Evolutionary conservation across 2,797 vertebrate species (phyloP), one percentile per base, ranked within the genome.

Genomic region (Enteromius afrohamiltoni): DNA sequence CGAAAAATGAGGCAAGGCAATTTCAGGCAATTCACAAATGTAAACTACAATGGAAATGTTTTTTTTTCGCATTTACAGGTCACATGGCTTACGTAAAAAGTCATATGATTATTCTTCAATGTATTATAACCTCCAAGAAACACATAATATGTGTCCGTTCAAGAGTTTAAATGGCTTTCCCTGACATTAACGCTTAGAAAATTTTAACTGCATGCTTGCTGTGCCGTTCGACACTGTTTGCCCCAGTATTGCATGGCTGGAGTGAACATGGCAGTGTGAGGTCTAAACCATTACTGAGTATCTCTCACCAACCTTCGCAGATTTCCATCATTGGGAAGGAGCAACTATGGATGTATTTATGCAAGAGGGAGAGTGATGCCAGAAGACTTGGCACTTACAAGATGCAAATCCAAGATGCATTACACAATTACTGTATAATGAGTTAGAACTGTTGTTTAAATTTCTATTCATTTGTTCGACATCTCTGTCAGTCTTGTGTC

Each of bases 401-500:
- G n/a, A 70, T 70, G 68, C 42, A 34, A 79, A 74, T 60, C 64
- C n/a, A 23, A n/a, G 1, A 68, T 29, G 17, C 19, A n/a, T 19
- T 47, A 62, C 19, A 3, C 23, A 47, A 68, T 49, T 40, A 70
- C 47, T 68, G 60, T 51, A 26, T 47, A 80, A 83, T 73, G 34
- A 79, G 40, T n/a, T 77, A n/a, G 16, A 8, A 69, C 75, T 79
- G 14, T 53, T 80, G 77, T 85, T 65, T 37, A 82, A 84, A 81
- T 4, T 42, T 45, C 19, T 13, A 37, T 70, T 37, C 29, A 51
- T 73, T 80, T 79, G 71, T 80, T 79, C 86, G 76, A 77, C 80
- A 71, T 87, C 1, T 75, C 60, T 31, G 37, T 70, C 79, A 55
- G 37, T 64, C 45, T 17, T 21, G 10, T 73, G 81, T 82, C 78